These are phyloP conservation scores for Catocala sponsa DNA, from an alignment of 2,888 invertebrate genomes.

Conservation along the genomic window DNA sequence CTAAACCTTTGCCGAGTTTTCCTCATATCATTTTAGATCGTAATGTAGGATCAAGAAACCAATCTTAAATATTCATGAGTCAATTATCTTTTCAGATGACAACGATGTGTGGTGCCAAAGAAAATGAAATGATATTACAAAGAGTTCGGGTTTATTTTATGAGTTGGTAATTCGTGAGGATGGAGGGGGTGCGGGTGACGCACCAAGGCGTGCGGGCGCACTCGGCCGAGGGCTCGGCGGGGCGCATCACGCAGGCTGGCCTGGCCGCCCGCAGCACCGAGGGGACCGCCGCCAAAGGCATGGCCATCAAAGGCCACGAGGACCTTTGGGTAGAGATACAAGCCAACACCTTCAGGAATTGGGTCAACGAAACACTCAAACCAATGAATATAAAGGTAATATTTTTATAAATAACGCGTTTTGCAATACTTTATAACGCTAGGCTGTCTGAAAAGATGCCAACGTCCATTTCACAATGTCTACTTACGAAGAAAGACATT, in stretches of 20 bases:
- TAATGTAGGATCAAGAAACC: slow-evolving; percentile 12
- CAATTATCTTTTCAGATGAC: slow-evolving; percentile 65
- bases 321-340: slow-evolving; percentile 99
- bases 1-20: slow-evolving; percentile 1
- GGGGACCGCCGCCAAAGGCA: slow-evolving; percentile 97
- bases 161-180: slow-evolving; percentile 56
- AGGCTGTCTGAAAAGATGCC: not conserved
- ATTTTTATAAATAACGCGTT: not conserved
- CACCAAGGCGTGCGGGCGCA: slow-evolving; percentile 88
- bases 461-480: no score
- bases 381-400: slow-evolving; percentile 90
- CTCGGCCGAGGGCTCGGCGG: slow-evolving; percentile 88
- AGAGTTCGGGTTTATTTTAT: slow-evolving; percentile 47
- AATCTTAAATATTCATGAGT: slow-evolving; percentile 14
- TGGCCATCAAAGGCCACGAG: slow-evolving; percentile 98
- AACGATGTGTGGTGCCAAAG: slow-evolving; percentile 66
- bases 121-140: slow-evolving; percentile 56
- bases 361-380: slow-evolving; percentile 97
- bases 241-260: slow-evolving; percentile 92
- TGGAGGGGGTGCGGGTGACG: slow-evolving; percentile 87
- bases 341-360: slow-evolving; percentile 98
- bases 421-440: not conserved
- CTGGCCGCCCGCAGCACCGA: slow-evolving; percentile 95
- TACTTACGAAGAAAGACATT: slow-evolving; percentile 10
- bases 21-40: slow-evolving; percentile 8